Base-by-base conservation (phyloP, 53 echinoderm and acorn worm genomes). In the Astropecten irregularis region DNA sequence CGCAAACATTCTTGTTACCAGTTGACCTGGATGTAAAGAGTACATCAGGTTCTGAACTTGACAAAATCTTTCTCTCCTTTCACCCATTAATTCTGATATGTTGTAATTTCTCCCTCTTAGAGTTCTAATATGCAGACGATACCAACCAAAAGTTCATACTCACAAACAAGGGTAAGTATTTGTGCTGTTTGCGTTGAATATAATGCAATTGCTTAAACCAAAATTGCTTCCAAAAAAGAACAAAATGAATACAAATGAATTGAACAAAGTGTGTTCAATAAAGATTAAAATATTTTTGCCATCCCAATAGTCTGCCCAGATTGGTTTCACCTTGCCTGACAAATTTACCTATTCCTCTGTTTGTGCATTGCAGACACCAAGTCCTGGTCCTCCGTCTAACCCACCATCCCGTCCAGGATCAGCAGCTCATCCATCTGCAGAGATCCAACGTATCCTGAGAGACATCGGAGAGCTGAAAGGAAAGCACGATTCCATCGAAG, bases 401-500 rank as follows among this genome's bases (percentile, higher is more conserved):
- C 69, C 84, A 2, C 66, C 83, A 15, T 85, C 90, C 39, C 70
- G 90, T 21, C 90, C 90, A 6, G 82, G 82, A 31, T 86, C 90
- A 10, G 81, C 69, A 1, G 53, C 71, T 34, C 85, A 85, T 36
- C 90, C 90, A 0, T 82, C 90, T 27, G 44, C 37, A 37, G 90
- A 70, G 61, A 90, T 99, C 11, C 99, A 99, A 73, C 77, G 71
- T 33, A 69, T 99, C 20, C 71, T 99, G 32, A 85, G 81, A 48
- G 70, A 99, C 30, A 89, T 99, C 31, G 99, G 99, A 23, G 94
- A 99, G 56, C 90, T 99, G 58, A 83, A 55, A 9, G 99, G 94
- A 37, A 92, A 83, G 35, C 94, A 95, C 63, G 60, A 82, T 36
- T 38, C 38, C 16, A 38, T 99, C 48, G 94, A 95, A 10, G 72